phyloP scores from a whole-genome alignment of 2,888 invertebrate species.

The Merodon equestris region DNA sequence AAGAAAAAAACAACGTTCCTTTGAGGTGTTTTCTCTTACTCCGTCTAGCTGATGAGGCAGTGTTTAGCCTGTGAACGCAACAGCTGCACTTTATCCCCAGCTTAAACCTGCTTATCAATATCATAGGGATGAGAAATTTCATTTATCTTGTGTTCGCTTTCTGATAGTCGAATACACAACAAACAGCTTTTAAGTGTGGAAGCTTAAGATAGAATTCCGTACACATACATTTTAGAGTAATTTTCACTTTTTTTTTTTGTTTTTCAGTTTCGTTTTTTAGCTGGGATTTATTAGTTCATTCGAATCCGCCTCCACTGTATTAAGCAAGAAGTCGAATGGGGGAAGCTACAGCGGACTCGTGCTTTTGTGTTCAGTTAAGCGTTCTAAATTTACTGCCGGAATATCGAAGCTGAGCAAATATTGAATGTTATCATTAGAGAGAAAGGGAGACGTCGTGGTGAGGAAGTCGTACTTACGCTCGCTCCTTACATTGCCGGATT shows the following conservation, averaged over 20 bases:
- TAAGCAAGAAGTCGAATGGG: too few relatives aligned
- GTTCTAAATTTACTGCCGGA: constrained; percentile 40
- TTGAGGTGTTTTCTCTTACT: too few relatives aligned
- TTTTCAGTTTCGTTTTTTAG: constrained; percentile 24
- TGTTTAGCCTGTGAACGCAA: constrained; percentile 50
- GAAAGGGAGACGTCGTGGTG: neutral
- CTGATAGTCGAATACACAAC: too few relatives aligned
- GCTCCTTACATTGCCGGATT: constrained; percentile 42
- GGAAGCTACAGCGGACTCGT: neutral
- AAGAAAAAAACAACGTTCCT: too few relatives aligned
- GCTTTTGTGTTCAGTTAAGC: constrained; percentile 38
- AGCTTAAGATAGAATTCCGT: too few relatives aligned
- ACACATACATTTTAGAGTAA: too few relatives aligned
- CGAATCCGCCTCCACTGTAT: too few relatives aligned
- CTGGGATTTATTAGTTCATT: constrained; percentile 52
- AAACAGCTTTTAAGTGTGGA: constrained; percentile 17
- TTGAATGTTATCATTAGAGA: constrained; percentile 56
- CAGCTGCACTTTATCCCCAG: constrained; percentile 27
- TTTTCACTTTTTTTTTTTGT: neutral
- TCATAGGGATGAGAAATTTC: constrained; percentile 13
- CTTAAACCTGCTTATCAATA: constrained; percentile 15
- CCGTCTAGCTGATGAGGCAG: too few relatives aligned
- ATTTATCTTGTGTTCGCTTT: constrained; percentile 41
- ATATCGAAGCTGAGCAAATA: constrained; percentile 65
- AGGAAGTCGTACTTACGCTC: constrained; percentile 32